Percentiles rank a stretch among this genome's conserved stretches.
phyloP scores from a whole-genome alignment of 2,797 vertebrate species.

The Peromyscus aztecus region DNA sequence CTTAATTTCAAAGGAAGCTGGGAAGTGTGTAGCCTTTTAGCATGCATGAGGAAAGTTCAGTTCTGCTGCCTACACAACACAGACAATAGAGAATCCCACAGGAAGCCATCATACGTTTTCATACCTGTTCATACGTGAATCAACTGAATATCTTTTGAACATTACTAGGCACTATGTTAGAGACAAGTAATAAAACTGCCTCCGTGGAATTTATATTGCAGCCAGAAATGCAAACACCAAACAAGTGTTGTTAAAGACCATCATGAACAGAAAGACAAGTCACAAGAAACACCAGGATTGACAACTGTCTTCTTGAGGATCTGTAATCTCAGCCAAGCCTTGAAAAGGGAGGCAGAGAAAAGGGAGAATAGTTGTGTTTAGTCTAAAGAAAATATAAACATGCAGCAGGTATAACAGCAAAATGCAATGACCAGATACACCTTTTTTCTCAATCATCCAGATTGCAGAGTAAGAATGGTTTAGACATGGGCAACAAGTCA shows the following conservation, averaged over 20 bases:
- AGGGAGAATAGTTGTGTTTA: background rate
- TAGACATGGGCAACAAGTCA: background rate
- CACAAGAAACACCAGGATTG: background rate
- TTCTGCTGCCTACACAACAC: background rate
- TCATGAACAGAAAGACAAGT: background rate
- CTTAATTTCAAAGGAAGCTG: background rate
- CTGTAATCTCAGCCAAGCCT: background rate
- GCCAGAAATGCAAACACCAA: background rate
- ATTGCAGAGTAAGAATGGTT: background rate
- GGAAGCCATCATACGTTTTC: background rate
- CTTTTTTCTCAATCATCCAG: background rate
- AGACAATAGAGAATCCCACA: background rate
- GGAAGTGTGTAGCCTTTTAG: background rate
- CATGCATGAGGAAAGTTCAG: background rate
- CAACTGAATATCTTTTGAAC: background rate
- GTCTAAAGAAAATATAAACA: background rate
- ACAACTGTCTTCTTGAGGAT: background rate
- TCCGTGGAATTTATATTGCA: background rate
- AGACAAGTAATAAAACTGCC: background rate
- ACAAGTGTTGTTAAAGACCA: background rate
- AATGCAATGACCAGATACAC: background rate
- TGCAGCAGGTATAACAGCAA: background rate
- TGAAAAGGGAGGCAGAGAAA: background rate
- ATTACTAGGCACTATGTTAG: background rate
- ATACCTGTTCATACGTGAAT: background rate